These are phyloP conservation scores for Carposina sasakii DNA, from an alignment of 1,140 invertebrate genomes.

Conservation along the genomic window DNA sequence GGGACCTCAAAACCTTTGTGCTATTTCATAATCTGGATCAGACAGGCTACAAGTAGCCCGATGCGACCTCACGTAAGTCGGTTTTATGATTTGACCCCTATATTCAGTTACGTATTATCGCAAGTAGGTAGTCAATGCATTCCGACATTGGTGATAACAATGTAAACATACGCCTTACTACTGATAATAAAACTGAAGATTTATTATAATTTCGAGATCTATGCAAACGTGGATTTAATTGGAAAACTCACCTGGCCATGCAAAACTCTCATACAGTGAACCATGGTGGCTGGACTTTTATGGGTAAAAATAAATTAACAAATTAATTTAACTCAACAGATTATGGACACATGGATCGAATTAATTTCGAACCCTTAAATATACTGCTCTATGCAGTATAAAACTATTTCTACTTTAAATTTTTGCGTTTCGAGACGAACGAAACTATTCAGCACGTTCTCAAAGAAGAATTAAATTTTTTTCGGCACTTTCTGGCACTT, in stretches of 20 bases:
- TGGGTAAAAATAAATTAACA: constrained; percentile 35
- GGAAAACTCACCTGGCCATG: constrained; percentile 78
- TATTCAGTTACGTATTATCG: constrained; percentile 40
- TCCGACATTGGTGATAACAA: constrained; percentile 34
- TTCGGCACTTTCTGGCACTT: no score
- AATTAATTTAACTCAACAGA: constrained; percentile 37
- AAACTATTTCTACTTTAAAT: no score
- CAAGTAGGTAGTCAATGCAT: no score
- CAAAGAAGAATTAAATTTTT: no score
- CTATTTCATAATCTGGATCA: no score
- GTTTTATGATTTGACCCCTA: constrained; percentile 43
- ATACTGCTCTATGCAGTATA: constrained; percentile 14
- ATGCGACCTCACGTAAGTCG: constrained; percentile 35
- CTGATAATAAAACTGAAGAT: not conserved
- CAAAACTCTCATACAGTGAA: constrained; percentile 82
- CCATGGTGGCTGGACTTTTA: constrained; percentile 74
- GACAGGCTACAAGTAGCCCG: constrained; percentile 26
- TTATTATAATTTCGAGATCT: no score
- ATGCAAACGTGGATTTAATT: constrained; percentile 37
- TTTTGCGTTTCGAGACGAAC: no score
- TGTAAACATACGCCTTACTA: constrained; percentile 39
- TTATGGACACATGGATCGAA: constrained; percentile 54
- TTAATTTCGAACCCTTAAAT: constrained; percentile 17
- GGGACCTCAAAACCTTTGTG: no score
- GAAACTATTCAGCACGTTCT: no score